phyloP scores from a whole-genome alignment of 1,140 invertebrate species.

The Carcinoscorpius rotundicauda region DNA sequence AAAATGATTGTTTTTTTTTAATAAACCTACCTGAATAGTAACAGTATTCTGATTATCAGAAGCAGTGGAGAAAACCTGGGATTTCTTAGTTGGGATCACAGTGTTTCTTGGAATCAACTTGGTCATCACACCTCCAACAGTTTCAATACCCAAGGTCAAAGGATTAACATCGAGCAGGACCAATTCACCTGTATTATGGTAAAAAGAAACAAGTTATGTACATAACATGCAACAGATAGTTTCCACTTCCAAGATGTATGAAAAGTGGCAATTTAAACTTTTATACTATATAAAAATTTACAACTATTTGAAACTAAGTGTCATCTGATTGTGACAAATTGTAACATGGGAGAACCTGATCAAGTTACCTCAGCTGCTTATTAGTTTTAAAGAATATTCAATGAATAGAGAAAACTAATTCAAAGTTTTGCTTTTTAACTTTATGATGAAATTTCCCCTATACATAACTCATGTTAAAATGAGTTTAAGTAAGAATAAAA shows the following conservation, averaged over 20 bases:
- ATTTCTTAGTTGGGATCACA: constrained; percentile 99
- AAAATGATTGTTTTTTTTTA: too few relatives aligned
- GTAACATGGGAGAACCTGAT: too few relatives aligned
- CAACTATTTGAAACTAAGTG: background rate
- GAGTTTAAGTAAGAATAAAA: too few relatives aligned
- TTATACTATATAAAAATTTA: background rate
- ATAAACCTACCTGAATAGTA: constrained; percentile 66
- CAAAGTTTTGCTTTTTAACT: too few relatives aligned
- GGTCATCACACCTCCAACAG: constrained; percentile 99
- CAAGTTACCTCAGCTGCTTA: too few relatives aligned
- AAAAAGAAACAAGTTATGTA: background rate
- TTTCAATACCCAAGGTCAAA: constrained; percentile 97
- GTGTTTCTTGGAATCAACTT: constrained; percentile 96
- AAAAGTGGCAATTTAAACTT: too few relatives aligned
- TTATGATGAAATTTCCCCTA: too few relatives aligned
- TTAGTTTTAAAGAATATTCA: too few relatives aligned
- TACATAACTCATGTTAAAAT: too few relatives aligned
- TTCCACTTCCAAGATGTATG: too few relatives aligned
- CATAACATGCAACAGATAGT: background rate
- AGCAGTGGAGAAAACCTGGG: constrained; percentile 97
- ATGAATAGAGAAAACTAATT: too few relatives aligned
- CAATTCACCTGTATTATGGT: constrained; percentile 54
- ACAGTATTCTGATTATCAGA: constrained; percentile 98
- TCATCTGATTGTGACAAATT: too few relatives aligned
- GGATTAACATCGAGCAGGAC: constrained; percentile 97